These are phyloP conservation scores for Perdita meconis DNA, from an alignment of 2,888 invertebrate species.

Conservation along the genomic window DNA sequence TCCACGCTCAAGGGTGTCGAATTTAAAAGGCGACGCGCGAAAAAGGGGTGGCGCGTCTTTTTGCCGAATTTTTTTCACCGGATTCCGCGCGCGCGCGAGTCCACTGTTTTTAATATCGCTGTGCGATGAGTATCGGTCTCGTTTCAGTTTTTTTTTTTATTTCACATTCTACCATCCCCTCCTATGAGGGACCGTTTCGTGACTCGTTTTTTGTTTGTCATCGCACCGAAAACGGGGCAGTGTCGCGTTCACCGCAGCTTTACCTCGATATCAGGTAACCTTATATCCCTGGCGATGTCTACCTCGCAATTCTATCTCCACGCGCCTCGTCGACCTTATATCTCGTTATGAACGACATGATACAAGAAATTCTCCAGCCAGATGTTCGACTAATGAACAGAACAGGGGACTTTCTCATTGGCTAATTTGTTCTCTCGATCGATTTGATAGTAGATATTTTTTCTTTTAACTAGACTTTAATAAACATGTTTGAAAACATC, in stretches of 20 bases:
- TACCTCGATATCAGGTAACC: slow-evolving; percentile 41
- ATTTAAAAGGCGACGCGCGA: slow-evolving; percentile 58
- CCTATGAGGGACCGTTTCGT: not conserved
- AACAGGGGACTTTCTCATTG: not conserved
- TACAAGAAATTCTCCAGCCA: not conserved
- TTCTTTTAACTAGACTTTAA: too few relatives aligned
- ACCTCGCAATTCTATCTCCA: slow-evolving; percentile 22
- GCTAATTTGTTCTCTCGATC: too few relatives aligned
- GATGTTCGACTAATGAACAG: not conserved
- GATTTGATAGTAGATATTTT: too few relatives aligned
- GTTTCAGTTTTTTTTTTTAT: not conserved
- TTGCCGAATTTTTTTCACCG: slow-evolving; percentile 15
- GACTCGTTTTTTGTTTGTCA: slow-evolving; percentile 16
- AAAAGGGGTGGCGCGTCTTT: slow-evolving; percentile 21
- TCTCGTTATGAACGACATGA: not conserved
- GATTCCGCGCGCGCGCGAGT: not conserved
- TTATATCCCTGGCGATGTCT: slow-evolving; percentile 37
- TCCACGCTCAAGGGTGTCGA: slow-evolving; percentile 67
- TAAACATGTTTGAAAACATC: too few relatives aligned
- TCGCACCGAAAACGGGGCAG: slow-evolving; percentile 26
- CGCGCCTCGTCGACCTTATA: not conserved
- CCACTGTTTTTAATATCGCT: slow-evolving; percentile 35
- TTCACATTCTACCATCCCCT: too few relatives aligned
- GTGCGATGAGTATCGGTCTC: slow-evolving; percentile 8
- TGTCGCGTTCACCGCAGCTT: slow-evolving; percentile 37